These are phyloP conservation scores for Scomberomorus guttatus DNA, from an alignment of 2,797 vertebrate species.

Conservation along the genomic window DNA sequence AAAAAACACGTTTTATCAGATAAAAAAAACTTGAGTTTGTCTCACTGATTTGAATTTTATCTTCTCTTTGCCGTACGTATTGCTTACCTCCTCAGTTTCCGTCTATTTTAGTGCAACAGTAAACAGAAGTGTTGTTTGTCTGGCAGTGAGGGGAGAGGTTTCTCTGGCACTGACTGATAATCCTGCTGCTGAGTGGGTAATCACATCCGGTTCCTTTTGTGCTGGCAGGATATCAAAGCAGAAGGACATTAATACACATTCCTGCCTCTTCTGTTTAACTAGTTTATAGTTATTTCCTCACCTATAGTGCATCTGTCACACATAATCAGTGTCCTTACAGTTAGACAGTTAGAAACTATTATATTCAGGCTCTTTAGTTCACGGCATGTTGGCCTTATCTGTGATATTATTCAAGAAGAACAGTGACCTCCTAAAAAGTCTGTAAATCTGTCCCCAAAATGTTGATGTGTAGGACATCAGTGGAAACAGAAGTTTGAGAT, in stretches of 20 bases:
- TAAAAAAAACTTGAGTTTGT: conserved; percentile 26
- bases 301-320: not conserved
- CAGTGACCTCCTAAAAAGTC: too few species aligned
- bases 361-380: not conserved
- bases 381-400: not conserved
- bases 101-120: conserved; percentile 69
- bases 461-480: too few species aligned
- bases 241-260: conserved; percentile 51
- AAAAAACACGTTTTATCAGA: conserved; percentile 46
- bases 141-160: conserved; percentile 51
- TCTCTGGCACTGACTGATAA: conserved; percentile 70
- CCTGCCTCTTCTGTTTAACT: conserved; percentile 19
- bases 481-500: too few species aligned
- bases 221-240: conserved; percentile 66
- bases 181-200: conserved; percentile 49
- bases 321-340: not conserved
- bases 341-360: too few species aligned
- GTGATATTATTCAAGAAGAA: not conserved
- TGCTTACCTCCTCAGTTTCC: conserved; percentile 76
- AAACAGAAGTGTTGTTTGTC: conserved; percentile 72
- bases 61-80: conserved; percentile 19
- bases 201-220: conserved; percentile 57
- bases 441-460: too few species aligned
- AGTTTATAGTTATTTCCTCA: not conserved
- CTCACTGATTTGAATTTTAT: conserved; percentile 53